Base-by-base conservation (phyloP, 2,113 vertebrate species). In the Puma concolor region DNA sequence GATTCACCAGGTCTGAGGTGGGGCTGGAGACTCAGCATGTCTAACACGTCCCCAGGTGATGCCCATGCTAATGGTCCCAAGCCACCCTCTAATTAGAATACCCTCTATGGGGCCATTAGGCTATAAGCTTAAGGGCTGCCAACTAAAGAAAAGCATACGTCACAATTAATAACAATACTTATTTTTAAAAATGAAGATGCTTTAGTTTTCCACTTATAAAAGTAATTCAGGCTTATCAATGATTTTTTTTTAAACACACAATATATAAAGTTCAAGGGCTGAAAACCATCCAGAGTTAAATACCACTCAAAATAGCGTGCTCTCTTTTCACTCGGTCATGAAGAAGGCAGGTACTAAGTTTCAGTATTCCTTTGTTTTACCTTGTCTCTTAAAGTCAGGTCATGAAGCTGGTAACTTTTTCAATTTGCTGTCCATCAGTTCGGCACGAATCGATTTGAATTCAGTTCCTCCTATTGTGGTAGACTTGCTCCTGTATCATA, bases 281-380 rank as follows among this genome's bases (percentile, higher is more conserved):
- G 50, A 66, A 77, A 66, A 54, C 25, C 57, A 31, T 8, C 1
- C 33, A 16, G 17, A 54, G 31, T 36, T 66, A 50, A 36, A 44
- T 4, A 8, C n/a, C 17, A 3, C 19, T n/a, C 72, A n/a, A 41
- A 19, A 21, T 1, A 7, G 19, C 3, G 3, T 15, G 4, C 4
- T 44, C 1, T 44, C 29, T 64, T 67, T 21, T 91, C 36, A 17
- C 64, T 44, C 4, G 0, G n/a, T 15, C 25, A 31, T 7, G 72
- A 50, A 79, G 81, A 52, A 23, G 10, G 23, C 14, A 10, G 16
- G 27, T 6, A 57, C 48, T 15, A 76, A 80, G 25, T 29, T 38
- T 50, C 10, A 12, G 10, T 60, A 15, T 41, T 52, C 23, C 29
- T 14, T 4, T 27, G 9, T 23, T 13, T 19, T 25, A 23, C 52